Conservation (phyloP, 2,113 vertebrate species). For the Clupea harengus region DNA sequence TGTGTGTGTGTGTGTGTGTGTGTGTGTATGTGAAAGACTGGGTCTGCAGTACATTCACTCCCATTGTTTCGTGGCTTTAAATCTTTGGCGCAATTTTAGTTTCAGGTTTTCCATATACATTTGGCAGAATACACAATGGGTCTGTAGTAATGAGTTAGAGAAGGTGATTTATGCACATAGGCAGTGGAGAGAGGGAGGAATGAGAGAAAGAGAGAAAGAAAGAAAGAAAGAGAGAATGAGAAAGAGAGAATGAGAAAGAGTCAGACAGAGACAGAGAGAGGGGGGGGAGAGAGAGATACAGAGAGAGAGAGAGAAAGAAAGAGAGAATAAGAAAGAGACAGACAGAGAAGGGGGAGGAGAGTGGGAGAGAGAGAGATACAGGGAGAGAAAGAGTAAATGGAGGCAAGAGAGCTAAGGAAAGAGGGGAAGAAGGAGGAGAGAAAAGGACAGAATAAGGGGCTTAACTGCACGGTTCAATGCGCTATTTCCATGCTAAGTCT, state of each 20-base stretch:
- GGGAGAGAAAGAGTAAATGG: neutral
- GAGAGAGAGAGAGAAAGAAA: neutral
- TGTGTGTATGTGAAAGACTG: too few relatives aligned
- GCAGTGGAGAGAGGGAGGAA: too few relatives aligned
- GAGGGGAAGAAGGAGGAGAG: slow-evolving; percentile 41
- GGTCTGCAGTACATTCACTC: neutral
- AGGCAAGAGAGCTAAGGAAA: slow-evolving; percentile 12
- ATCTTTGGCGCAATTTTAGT: slow-evolving; percentile 56
- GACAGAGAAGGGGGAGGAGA: neutral
- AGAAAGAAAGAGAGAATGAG: neutral
- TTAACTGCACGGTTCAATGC: slow-evolving; percentile 64
- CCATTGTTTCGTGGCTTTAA: slow-evolving; percentile 45
- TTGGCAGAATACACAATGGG: slow-evolving; percentile 59
- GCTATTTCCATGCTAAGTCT: slow-evolving; percentile 61
- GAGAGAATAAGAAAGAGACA: neutral
- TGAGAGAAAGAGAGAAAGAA: neutral
- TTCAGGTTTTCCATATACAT: slow-evolving; percentile 48
- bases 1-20: too few relatives aligned
- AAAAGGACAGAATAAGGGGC: slow-evolving; percentile 44
- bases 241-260: neutral
- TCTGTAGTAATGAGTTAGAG: slow-evolving; percentile 54
- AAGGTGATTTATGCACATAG: slow-evolving; percentile 57
- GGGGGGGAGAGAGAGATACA: neutral
- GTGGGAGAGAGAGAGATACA: neutral
- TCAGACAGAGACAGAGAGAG: neutral